These are phyloP conservation scores for Creontiades dilutus DNA, from an alignment of 2,888 invertebrate species.

Conservation along the genomic window DNA sequence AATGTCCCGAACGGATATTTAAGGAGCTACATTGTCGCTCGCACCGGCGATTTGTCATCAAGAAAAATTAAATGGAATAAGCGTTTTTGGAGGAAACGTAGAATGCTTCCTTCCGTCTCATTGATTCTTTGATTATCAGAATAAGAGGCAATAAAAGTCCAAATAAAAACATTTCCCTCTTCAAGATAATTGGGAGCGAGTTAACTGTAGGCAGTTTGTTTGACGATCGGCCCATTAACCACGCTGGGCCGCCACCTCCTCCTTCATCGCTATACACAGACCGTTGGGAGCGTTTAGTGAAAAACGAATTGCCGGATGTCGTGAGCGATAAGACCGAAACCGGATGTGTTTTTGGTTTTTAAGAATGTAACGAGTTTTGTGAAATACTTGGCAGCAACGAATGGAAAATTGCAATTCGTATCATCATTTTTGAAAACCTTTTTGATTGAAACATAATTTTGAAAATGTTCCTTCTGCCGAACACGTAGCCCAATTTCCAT, in stretches of 20 bases:
- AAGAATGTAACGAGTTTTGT: too few species aligned
- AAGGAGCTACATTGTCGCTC: too few species aligned
- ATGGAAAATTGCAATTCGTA: too few species aligned
- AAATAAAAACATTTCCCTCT: background rate
- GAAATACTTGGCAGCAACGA: too few species aligned
- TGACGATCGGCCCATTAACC: background rate
- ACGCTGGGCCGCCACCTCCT: background rate
- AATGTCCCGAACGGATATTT: too few species aligned
- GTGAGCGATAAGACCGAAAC: background rate
- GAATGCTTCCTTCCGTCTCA: background rate
- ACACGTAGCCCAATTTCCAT: too few species aligned
- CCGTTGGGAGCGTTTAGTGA: background rate
- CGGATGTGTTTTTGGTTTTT: background rate
- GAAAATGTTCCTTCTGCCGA: too few species aligned
- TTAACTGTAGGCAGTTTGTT: background rate
- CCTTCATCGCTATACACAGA: background rate
- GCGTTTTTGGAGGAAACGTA: background rate
- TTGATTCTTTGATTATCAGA: background rate
- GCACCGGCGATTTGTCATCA: too few species aligned
- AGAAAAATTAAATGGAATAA: too few species aligned
- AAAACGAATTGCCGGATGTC: conserved; percentile 5
- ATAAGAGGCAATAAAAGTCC: background rate
- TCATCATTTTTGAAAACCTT: too few species aligned
- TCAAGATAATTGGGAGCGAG: conserved; percentile 12
- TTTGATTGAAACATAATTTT: too few species aligned